phyloP scores from a whole-genome alignment of 1,140 invertebrate genomes.

The Tetranychus cinnabarinus region DNA sequence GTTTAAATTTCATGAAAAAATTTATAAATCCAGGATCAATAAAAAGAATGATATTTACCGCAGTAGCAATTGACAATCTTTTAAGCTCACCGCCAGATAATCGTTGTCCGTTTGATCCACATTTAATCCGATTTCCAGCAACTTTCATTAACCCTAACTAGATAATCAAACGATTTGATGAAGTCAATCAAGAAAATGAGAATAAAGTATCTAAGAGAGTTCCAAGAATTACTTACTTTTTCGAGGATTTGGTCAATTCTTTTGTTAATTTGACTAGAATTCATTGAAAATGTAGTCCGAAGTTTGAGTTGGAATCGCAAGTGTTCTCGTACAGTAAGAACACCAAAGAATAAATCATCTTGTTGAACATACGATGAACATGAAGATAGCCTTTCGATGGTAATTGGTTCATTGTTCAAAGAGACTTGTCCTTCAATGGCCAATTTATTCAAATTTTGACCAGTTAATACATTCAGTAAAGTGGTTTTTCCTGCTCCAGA shows the following conservation, averaged over 20 bases:
- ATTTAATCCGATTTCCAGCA: constrained; percentile 53
- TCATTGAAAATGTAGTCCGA: too few species aligned
- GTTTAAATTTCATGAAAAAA: background rate
- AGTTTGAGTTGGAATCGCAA: constrained; percentile 54
- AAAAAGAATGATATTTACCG: constrained; percentile 24
- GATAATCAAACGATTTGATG: constrained; percentile 6
- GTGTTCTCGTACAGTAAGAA: constrained; percentile 68
- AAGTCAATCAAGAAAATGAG: too few species aligned
- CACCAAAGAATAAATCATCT: constrained; percentile 76
- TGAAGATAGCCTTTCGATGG: constrained; percentile 35
- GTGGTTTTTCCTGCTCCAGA: constrained; percentile 56
- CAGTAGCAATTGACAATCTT: constrained; percentile 57
- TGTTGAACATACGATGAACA: constrained; percentile 85
- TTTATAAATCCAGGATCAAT: background rate
- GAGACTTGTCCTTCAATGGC: constrained; percentile 37
- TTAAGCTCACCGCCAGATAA: constrained; percentile 68
- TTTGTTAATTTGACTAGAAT: too few species aligned
- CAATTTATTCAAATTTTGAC: constrained; percentile 40
- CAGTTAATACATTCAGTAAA: constrained; percentile 66
- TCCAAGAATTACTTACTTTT: too few species aligned
- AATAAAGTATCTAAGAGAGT: too few species aligned
- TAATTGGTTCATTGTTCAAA: constrained; percentile 19
- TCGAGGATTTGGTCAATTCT: too few species aligned
- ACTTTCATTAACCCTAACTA: constrained; percentile 55
- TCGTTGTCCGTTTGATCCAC: constrained; percentile 44